phyloP scores from a whole-genome alignment of 2,113 vertebrate genomes.

The Bos taurus region DNA sequence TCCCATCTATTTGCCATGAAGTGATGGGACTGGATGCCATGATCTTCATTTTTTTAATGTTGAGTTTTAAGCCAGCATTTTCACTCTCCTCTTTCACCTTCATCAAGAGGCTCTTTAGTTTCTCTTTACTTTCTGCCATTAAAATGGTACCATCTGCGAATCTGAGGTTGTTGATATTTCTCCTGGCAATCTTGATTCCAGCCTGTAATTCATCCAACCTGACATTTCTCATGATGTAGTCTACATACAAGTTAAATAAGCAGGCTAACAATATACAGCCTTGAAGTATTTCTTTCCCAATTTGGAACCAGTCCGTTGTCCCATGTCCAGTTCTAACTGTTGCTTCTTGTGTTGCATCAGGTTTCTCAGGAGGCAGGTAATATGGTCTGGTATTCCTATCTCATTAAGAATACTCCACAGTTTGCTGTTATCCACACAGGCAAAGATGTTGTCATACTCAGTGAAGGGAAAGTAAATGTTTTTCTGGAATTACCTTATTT shows the following conservation, averaged over 20 bases:
- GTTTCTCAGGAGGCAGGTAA: background rate
- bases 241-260: background rate
- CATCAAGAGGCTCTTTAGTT: background rate
- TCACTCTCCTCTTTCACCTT: background rate
- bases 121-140: background rate
- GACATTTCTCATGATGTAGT: background rate
- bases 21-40: background rate
- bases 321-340: background rate
- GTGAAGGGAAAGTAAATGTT: background rate
- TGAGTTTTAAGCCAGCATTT: background rate
- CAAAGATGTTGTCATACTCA: background rate
- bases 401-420: background rate
- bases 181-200: background rate
- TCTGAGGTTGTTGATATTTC: background rate
- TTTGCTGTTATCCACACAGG: background rate
- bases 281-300: background rate
- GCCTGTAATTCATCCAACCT: background rate
- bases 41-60: background rate
- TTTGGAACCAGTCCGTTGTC: background rate
- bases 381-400: background rate
- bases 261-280: background rate
- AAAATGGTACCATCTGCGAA: background rate
- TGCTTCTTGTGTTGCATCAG: background rate
- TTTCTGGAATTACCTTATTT: background rate
- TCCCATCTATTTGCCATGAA: background rate